Conservation (phyloP, 2,888 invertebrate genomes). For the Stenolophus ochropezus region DNA sequence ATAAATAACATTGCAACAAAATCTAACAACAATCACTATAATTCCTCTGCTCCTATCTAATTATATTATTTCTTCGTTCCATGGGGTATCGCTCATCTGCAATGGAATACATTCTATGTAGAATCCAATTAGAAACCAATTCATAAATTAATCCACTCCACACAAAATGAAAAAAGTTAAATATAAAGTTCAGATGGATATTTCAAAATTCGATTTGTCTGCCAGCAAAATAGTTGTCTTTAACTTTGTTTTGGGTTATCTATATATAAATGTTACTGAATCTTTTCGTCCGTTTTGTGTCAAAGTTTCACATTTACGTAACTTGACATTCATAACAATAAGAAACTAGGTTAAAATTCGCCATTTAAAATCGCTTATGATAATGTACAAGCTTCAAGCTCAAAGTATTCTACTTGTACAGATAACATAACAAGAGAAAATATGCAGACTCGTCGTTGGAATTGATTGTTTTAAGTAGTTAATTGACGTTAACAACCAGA, state of each 20-base stretch:
- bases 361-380: no score
- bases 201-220: neutral
- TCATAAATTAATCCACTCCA: neutral
- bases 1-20: neutral
- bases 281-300: neutral
- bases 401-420: no score
- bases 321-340: neutral
- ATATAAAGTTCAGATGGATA: neutral
- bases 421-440: neutral
- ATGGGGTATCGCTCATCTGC: neutral
- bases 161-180: neutral
- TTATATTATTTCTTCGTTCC: neutral
- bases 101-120: slow-evolving; percentile 6
- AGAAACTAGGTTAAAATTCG: neutral
- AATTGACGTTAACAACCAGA: slow-evolving; percentile 24
- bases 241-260: slow-evolving; percentile 28
- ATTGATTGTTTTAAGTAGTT: slow-evolving; percentile 2
- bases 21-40: slow-evolving; percentile 6
- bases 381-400: neutral
- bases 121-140: neutral
- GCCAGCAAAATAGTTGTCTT: slow-evolving; percentile 16
- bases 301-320: neutral
- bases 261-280: slow-evolving; percentile 9
- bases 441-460: neutral
- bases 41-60: slow-evolving; percentile 9